Conservation (phyloP, 1,140 invertebrate species). For the Chironomus tepperi region DNA sequence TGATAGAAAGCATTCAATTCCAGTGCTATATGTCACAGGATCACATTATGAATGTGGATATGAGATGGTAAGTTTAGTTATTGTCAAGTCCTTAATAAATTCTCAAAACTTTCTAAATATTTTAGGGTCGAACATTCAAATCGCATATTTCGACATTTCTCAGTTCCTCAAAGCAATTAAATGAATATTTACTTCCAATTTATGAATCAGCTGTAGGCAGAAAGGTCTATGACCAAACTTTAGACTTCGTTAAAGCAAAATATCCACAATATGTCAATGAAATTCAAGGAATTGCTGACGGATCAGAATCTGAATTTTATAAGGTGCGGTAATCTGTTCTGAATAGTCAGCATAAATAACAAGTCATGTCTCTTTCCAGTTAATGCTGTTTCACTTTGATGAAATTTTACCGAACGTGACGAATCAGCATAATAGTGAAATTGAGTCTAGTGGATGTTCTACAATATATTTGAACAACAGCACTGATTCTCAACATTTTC, state of each 20-base stretch:
- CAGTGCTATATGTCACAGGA: conserved; percentile 59
- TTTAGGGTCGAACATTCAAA: conserved; percentile 60
- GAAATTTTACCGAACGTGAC: conserved; percentile 58
- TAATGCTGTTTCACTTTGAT: conserved; percentile 76
- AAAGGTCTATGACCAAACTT: conserved; percentile 56
- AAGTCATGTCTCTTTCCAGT: conserved; percentile 42
- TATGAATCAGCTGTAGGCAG: conserved; percentile 54
- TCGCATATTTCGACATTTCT: conserved; percentile 57
- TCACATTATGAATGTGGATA: conserved; percentile 71
- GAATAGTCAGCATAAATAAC: neutral
- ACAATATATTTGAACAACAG: conserved; percentile 59
- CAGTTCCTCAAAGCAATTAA: conserved; percentile 46
- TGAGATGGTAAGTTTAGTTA: conserved; percentile 56
- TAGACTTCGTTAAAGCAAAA: conserved; percentile 48
- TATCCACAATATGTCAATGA: conserved; percentile 69
- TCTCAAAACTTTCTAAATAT: neutral
- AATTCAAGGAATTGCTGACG: conserved; percentile 66
- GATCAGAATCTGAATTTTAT: conserved; percentile 62
- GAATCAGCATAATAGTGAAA: conserved; percentile 33
- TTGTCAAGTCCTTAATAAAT: too few species aligned
- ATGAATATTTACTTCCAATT: conserved; percentile 51
- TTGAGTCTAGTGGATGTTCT: conserved; percentile 60
- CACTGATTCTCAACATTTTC: conserved; percentile 47
- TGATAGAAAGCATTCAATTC: conserved; percentile 41
- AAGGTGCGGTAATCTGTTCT: conserved; percentile 44